phyloP scores from a whole-genome alignment of 2,888 invertebrate genomes.

The Stegophylla sp. region DNA sequence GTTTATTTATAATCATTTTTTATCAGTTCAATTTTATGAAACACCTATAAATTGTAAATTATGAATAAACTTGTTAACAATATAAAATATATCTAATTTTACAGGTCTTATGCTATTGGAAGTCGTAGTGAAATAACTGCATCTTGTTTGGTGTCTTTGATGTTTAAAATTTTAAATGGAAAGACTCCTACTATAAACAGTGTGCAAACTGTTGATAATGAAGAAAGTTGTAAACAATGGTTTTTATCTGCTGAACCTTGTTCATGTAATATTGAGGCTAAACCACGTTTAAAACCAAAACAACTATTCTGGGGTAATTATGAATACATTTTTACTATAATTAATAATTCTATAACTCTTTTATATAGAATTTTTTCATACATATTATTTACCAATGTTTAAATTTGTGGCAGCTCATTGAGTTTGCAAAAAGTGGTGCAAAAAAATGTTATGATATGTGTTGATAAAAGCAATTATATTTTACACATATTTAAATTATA shows the following conservation, averaged over 20 bases:
- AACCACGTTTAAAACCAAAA: constrained; percentile 36
- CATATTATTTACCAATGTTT: no score
- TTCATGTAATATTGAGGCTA: constrained; percentile 16
- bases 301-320: constrained; percentile 43
- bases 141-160: constrained; percentile 17
- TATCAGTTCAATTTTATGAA: no score
- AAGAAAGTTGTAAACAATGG: constrained; percentile 50
- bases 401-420: no score
- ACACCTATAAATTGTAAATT: no score
- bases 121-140: constrained; percentile 45
- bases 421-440: no score
- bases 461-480: no score
- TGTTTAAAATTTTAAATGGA: not conserved
- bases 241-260: constrained; percentile 31
- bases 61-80: no score
- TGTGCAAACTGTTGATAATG: constrained; percentile 10
- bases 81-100: not conserved
- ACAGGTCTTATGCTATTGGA: constrained; percentile 26
- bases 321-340: not conserved
- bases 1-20: no score
- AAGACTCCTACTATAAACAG: constrained; percentile 5
- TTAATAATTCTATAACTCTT: not conserved
- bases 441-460: no score
- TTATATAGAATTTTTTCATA: not conserved
- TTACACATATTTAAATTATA: no score